Percentiles rank a stretch among this genome's conserved stretches.
Conservation (phyloP, 2,113 vertebrate genomes). For the Barbus barbus region DNA sequence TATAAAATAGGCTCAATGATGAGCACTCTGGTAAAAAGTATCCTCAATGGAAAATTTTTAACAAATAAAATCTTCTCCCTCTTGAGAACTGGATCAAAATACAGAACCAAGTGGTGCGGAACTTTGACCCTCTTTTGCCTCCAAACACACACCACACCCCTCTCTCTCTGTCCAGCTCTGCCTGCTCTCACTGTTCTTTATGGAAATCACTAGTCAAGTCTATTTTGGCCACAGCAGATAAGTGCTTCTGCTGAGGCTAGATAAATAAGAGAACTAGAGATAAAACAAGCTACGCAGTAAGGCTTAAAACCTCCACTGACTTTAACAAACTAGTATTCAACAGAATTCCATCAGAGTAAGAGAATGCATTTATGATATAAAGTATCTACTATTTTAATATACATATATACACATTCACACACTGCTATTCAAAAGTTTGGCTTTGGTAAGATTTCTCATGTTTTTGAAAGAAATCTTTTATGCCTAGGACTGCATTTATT, state of each 20-base stretch:
- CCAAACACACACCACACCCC: conserved; percentile 27
- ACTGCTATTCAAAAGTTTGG: neutral
- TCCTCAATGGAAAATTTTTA: neutral
- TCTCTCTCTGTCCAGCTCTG: neutral
- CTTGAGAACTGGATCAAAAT: conserved; percentile 31
- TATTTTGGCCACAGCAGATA: conserved; percentile 31
- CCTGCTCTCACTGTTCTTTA: neutral
- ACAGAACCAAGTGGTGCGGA: neutral
- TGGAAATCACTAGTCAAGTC: conserved; percentile 11
- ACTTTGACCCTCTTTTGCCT: conserved; percentile 11
- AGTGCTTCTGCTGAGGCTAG: conserved; percentile 15
- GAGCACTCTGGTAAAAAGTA: conserved; percentile 15
- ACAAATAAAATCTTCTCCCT: neutral
- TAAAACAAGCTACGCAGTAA: neutral
- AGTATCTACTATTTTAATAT: too few relatives aligned
- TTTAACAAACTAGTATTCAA: neutral
- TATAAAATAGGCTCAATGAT: conserved; percentile 63
- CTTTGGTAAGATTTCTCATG: neutral
- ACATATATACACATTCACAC: too few relatives aligned
- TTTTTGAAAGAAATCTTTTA: neutral
- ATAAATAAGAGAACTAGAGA: conserved; percentile 13
- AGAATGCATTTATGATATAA: too few relatives aligned
- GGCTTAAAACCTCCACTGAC: neutral
- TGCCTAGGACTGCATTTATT: neutral
- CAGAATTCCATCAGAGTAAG: neutral